Evolutionary conservation across 2,888 invertebrate species (phyloP).

Genomic region (Temnothorax rugatulus): DNA sequence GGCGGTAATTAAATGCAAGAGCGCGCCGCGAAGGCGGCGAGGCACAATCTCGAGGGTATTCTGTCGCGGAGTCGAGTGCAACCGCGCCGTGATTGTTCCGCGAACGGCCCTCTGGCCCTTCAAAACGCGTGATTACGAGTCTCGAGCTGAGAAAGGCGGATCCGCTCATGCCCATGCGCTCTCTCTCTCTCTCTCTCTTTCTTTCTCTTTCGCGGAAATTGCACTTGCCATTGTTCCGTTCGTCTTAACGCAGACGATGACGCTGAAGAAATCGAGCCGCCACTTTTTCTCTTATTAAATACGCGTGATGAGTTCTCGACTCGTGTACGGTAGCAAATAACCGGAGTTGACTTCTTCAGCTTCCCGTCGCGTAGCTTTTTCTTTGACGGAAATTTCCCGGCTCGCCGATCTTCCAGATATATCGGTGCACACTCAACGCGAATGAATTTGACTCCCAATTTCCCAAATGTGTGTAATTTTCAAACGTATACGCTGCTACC

Average conservation of each 20-base stretch:
- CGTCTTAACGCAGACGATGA: background rate
- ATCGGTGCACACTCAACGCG: too few relatives aligned
- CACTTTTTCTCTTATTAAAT: background rate
- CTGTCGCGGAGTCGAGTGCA: conserved; percentile 23
- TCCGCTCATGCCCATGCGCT: background rate
- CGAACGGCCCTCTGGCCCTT: conserved; percentile 1
- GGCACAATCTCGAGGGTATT: background rate
- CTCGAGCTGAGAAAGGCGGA: background rate
- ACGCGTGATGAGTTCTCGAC: background rate
- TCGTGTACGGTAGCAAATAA: background rate
- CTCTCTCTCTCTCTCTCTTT: background rate
- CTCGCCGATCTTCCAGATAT: background rate
- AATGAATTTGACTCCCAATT: background rate
- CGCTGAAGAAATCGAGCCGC: conserved; percentile 11
- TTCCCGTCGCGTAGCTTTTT: background rate
- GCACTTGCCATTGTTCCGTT: conserved; percentile 44
- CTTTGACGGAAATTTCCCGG: background rate
- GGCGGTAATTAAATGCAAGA: conserved; percentile 3
- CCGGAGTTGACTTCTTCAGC: background rate
- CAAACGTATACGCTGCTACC: background rate
- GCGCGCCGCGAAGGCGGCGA: too few relatives aligned
- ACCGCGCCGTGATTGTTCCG: conserved; percentile 39
- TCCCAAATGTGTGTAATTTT: background rate
- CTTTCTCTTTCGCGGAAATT: conserved; percentile 22
- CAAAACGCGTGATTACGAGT: conserved; percentile 27